phyloP scores from a whole-genome alignment of 92 coral and sea anemone genomes.

The Meandrina meandrites region DNA sequence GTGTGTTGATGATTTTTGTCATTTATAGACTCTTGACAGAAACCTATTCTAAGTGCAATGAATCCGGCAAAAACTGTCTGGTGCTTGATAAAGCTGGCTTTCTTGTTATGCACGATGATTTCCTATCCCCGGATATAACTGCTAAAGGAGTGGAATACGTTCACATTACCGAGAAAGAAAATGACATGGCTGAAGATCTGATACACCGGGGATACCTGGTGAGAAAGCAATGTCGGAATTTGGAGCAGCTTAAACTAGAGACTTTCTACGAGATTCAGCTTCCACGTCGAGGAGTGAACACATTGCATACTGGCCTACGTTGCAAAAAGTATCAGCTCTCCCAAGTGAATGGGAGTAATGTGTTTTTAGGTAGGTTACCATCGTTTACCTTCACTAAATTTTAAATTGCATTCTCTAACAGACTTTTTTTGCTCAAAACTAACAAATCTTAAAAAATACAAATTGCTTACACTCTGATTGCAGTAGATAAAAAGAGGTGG shows the following conservation, averaged over 20 bases:
- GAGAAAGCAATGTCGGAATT: constrained; percentile 45
- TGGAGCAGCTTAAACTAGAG: constrained; percentile 28
- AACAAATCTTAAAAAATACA: too few species aligned
- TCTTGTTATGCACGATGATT: constrained; percentile 42
- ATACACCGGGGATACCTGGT: constrained; percentile 28
- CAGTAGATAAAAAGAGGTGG: too few species aligned
- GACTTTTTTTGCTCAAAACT: too few species aligned
- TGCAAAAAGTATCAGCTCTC: constrained; percentile 47
- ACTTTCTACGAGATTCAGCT: constrained; percentile 42
- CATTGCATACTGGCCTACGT: neutral
- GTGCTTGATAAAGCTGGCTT: constrained; percentile 51
- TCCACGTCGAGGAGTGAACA: constrained; percentile 18
- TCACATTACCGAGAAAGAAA: constrained; percentile 59
- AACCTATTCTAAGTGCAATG: constrained; percentile 34
- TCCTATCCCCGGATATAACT: constrained; percentile 19
- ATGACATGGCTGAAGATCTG: constrained; percentile 51
- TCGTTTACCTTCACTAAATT: neutral
- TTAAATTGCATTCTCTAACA: neutral
- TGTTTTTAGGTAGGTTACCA: constrained; percentile 28
- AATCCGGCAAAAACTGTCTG: constrained; percentile 34
- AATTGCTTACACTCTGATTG: too few species aligned
- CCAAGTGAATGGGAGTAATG: constrained; percentile 33
- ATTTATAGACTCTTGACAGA: constrained; percentile 46
- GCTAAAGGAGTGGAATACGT: neutral
- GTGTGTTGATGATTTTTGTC: neutral